These are phyloP conservation scores for Oegoconia quadripuncta DNA, from an alignment of 2,888 invertebrate species.

Conservation along the genomic window DNA sequence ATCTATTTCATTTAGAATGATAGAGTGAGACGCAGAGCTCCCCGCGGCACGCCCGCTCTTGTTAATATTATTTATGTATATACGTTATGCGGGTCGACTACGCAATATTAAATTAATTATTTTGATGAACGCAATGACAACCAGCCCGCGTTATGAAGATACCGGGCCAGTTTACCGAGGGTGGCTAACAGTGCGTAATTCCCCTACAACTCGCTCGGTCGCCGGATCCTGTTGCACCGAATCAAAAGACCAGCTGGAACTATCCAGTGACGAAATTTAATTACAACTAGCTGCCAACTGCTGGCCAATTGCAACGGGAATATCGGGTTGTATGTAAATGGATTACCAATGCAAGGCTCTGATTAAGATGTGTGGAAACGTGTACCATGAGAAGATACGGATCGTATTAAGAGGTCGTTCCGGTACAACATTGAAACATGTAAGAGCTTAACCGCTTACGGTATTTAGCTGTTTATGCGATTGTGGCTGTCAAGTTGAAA, in stretches of 20 bases:
- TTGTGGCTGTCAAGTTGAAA: constrained; percentile 1
- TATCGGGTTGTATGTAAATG: constrained; percentile 46
- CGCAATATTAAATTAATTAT: constrained; percentile 50
- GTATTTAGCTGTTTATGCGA: constrained; percentile 11
- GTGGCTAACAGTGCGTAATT: constrained; percentile 49
- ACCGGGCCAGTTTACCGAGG: constrained; percentile 35
- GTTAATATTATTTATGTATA: constrained; percentile 52
- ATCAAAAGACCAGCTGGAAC: constrained; percentile 14
- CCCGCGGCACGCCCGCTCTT: constrained; percentile 26
- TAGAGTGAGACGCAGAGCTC: constrained; percentile 16
- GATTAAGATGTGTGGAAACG: constrained; percentile 45
- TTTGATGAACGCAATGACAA: constrained; percentile 39
- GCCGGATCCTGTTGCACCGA: constrained; percentile 17
- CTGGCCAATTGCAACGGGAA: constrained; percentile 46
- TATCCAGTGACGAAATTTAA: constrained; percentile 43
- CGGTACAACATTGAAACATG: constrained; percentile 39
- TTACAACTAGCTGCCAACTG: constrained; percentile 31
- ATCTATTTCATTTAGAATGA: constrained; percentile 27
- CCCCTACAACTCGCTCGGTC: constrained; percentile 33
- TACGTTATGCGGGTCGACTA: constrained; percentile 35
- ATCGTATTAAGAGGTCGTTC: constrained; percentile 36
- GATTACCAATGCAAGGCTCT: constrained; percentile 33
- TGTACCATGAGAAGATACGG: too few relatives aligned
- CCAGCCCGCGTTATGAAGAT: constrained; percentile 20
- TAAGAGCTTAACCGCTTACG: constrained; percentile 37